phyloP scores from a whole-genome alignment of 2,888 invertebrate species.

The Aethes cnicana region DNA sequence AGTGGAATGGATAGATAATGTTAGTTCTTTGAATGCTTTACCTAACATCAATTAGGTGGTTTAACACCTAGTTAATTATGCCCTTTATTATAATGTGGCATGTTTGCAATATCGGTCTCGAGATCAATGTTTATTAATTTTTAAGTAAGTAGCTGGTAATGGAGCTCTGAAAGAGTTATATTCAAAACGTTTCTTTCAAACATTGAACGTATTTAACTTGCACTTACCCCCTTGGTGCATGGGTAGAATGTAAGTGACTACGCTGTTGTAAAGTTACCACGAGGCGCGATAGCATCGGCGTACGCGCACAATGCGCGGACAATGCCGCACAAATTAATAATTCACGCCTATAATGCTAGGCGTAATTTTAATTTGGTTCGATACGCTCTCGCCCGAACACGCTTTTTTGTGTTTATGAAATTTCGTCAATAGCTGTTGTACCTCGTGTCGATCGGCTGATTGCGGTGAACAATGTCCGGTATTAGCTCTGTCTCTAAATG shows the following conservation, averaged over 20 bases:
- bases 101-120: too few species aligned
- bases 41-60: too few species aligned
- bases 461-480: constrained; percentile 50
- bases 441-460: constrained; percentile 56
- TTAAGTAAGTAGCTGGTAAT: too few species aligned
- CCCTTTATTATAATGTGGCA: too few species aligned
- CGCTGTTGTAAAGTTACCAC: constrained; percentile 8
- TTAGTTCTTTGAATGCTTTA: too few species aligned
- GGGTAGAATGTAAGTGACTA: constrained; percentile 8
- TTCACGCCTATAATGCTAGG: constrained; percentile 69
- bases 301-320: constrained; percentile 50
- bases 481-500: constrained; percentile 54
- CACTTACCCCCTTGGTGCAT: not conserved
- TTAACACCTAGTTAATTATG: too few species aligned
- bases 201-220: too few species aligned
- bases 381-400: constrained; percentile 50
- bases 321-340: constrained; percentile 75
- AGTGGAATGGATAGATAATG: too few species aligned
- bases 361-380: constrained; percentile 72
- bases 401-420: constrained; percentile 60
- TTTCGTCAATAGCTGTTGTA: constrained; percentile 57
- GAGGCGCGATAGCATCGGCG: constrained; percentile 43
- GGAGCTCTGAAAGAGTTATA: too few species aligned
- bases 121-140: too few species aligned
- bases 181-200: too few species aligned